Base-by-base conservation (phyloP, 2,888 invertebrate genomes). In the Orthosia gracilis region DNA sequence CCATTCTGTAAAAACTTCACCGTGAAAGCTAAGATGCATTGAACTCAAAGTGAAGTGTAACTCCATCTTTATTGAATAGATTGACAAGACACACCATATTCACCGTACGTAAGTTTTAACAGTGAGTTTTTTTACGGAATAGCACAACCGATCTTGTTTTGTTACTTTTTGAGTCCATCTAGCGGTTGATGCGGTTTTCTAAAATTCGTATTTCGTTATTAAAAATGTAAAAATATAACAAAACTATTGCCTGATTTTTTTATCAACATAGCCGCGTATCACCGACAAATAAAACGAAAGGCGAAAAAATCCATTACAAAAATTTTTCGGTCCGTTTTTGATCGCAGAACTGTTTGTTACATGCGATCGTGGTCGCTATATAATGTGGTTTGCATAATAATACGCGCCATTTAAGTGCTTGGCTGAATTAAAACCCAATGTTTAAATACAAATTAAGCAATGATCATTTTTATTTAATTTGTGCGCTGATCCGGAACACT, bases 401-500 rank as follows among this genome's bases (percentile, higher is more conserved):
- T 73, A 78, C 66, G 71, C 63, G 18, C 61, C 78, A 80, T 85
- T 84, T 45, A 76, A 79, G 66, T 62, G 67, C 61, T 59, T n/a
- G 59, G 55, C 75, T 78, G 73, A 75, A 72, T 69, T 82, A 70
- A 83, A 79, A 73, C 57, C 40, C 59, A 57, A 57, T 59, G 18
- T 71, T 80, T 73, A 80, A 80, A 58, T 71, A 83, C 66, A 76
- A 62, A 68, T 68, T 49, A 55, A 66, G 31, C 17, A 40, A 17
- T 57, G 79, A 74, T 78, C 69, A 62, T 52, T 78, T 78, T 75
- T 71, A 79, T 79, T 83, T 78, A 67, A 81, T 78, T 71, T 75
- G 61, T 58, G 18, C 45, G 13, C 40, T 65, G 77, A 58, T 77
- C 62, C 17, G 54, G 15, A 69, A 83, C 26, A 23, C 31, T 26